Evolutionary conservation across 1,140 invertebrate genomes (phyloP), one percentile per base, ranked within the genome.

Genomic region (Papilio dardanus): DNA sequence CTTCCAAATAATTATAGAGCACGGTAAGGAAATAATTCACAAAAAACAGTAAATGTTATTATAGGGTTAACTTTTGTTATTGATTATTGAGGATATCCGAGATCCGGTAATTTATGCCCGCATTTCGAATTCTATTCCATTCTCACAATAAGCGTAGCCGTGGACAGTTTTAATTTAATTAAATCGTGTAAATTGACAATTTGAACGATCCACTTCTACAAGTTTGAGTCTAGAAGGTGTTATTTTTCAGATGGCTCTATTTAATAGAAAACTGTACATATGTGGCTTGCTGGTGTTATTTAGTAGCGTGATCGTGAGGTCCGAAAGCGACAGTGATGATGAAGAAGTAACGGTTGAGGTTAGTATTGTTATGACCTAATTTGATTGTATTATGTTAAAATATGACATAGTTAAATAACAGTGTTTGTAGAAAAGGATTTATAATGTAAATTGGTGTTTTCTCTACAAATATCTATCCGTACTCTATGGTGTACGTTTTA

Each of bases 311-410:
- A 54, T 76, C 42, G 83, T 83, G 28, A 78, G 24, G 28, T 86
- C 90, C 14, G 86, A 89, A 6, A 78, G 28, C 19, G 82, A 88
- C 2, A 83, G 88, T 58, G 76, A 77, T 14, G 87, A 89, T 46
- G 89, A 93, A 77, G 90, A 77, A 76, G 83, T 86, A 1, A 88
- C 83, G 1, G 83, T 93, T 76, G 91, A 93, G 90, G 91, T 92
- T 87, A 87, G 87, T 86, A 54, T 42, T 74, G 62, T 68, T 21
- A 30, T 74, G 42, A 42, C 65, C 71, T 58, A 58, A 12, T 21
- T 37, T 50, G 24, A 54, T 73, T 73, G 75, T 75, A 69, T 71
- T 31, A 30, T 71, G 28, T 50, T 10, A 35, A n/a, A 31, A 40
- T 24, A 28, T 62, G 24, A 24, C 1, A 54, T 21, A 21, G 19